These are phyloP conservation scores for Hyperoplus lanceolatus DNA, from an alignment of 2,797 vertebrate species.

Conservation along the genomic window DNA sequence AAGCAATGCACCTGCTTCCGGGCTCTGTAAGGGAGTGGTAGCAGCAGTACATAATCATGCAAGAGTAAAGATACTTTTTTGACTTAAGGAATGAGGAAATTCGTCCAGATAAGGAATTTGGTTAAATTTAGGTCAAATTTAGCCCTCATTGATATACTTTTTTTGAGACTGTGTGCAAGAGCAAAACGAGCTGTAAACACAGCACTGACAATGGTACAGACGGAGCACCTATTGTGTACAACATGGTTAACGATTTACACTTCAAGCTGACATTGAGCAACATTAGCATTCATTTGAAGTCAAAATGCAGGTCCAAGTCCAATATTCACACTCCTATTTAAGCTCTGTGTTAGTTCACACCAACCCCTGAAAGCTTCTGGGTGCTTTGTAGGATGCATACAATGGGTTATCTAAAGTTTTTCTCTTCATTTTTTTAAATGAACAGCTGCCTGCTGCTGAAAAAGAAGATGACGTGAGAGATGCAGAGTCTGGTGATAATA, in stretches of 20 bases:
- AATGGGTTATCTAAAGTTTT: not conserved
- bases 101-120: not conserved
- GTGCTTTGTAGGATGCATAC: not conserved
- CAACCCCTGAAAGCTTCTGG: not conserved
- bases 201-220: not conserved
- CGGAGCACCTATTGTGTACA: too few relatives aligned
- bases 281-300: not conserved
- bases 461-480: too few relatives aligned
- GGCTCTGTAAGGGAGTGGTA: constrained; percentile 6
- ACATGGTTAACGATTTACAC: too few relatives aligned
- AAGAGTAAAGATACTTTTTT: constrained; percentile 12
- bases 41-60: constrained; percentile 9
- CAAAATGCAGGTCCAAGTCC: not conserved
- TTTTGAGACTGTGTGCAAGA: constrained; percentile 2
- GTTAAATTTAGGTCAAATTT: constrained; percentile 1
- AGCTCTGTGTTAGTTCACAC: not conserved
- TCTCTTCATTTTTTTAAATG: not conserved
- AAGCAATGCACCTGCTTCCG: constrained; percentile 35
- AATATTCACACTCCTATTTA: not conserved
- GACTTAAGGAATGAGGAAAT: not conserved
- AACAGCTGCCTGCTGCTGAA: not conserved
- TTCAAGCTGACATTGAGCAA: not conserved
- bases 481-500: not conserved
- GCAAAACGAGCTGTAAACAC: constrained; percentile 14
- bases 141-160: not conserved